Conservation (phyloP, 2,113 vertebrate species). For the Hylia prasina region DNA sequence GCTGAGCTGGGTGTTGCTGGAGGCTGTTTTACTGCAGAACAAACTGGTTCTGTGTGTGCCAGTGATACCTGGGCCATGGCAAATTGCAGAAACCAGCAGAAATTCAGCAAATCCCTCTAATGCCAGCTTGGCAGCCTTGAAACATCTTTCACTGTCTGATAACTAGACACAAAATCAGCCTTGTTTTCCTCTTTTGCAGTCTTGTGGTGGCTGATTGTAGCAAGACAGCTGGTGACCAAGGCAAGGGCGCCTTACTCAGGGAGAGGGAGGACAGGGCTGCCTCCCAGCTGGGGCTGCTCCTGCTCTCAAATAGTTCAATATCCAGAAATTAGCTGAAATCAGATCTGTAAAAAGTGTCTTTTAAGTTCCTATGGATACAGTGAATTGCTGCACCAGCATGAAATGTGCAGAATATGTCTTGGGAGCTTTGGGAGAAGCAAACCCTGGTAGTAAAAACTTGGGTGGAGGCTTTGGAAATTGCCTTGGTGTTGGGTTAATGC, state of each 20-base stretch:
- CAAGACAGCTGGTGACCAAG: neutral
- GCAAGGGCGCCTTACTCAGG: neutral
- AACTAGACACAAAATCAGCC: neutral
- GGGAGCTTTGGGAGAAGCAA: neutral
- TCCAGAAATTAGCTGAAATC: neutral
- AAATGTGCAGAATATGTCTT: neutral
- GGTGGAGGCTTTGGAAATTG: constrained; percentile 1
- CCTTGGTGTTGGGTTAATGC: neutral
- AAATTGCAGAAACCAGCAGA: neutral
- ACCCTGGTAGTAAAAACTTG: neutral
- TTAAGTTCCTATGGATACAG: neutral
- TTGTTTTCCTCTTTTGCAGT: neutral
- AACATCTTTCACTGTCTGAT: neutral
- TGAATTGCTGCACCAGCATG: neutral
- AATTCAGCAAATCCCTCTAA: neutral
- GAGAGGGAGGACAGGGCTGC: neutral
- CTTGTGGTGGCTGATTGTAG: neutral
- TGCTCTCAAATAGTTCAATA: neutral
- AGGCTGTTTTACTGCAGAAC: neutral
- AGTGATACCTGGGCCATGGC: neutral
- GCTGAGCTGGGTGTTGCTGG: neutral
- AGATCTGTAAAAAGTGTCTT: neutral
- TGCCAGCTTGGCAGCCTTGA: neutral
- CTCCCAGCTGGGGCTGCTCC: neutral
- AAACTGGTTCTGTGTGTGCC: neutral